Evolutionary conservation across 1,140 invertebrate species (phyloP).

Genomic region (Sycophaga agraensis): DNA sequence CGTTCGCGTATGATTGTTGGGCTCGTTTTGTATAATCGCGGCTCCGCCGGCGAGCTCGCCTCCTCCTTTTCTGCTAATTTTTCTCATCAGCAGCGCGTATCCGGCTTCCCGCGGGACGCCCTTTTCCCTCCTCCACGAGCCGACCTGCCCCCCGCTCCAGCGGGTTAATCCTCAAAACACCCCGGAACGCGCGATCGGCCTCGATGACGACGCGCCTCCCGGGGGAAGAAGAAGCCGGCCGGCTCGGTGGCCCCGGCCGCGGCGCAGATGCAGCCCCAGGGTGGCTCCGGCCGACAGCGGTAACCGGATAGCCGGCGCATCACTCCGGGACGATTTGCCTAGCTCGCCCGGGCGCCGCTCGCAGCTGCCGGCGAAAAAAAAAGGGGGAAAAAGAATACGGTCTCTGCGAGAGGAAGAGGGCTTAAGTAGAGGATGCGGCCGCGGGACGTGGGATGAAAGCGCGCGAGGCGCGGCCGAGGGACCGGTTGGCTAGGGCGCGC

Average conservation of each 20-base stretch:
- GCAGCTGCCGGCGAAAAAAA: too few relatives aligned
- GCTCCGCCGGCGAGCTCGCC: neutral
- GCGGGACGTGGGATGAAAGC: too few relatives aligned
- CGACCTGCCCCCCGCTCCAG: too few relatives aligned
- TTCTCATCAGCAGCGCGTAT: constrained; percentile 25
- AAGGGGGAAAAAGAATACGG: too few relatives aligned
- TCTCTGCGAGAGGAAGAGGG: too few relatives aligned
- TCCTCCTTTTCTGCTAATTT: constrained; percentile 25
- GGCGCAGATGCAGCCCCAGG: too few relatives aligned
- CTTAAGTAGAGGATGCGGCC: too few relatives aligned
- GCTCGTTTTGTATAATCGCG: constrained; percentile 21
- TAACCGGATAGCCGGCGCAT: constrained; percentile 12
- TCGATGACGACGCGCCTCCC: neutral
- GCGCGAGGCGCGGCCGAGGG: too few relatives aligned
- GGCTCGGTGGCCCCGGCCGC: neutral
- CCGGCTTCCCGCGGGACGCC: constrained; percentile 42
- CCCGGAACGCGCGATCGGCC: too few relatives aligned
- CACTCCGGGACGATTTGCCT: neutral
- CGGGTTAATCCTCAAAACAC: too few relatives aligned
- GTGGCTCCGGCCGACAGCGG: constrained; percentile 17
- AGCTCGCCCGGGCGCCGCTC: neutral
- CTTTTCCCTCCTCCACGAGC: constrained; percentile 30
- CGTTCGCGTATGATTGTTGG: constrained; percentile 11
- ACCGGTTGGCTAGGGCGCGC: too few relatives aligned
- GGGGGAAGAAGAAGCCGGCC: neutral